These are phyloP conservation scores for Anableps anableps DNA, from an alignment of 2,797 vertebrate species.

Conservation along the genomic window DNA sequence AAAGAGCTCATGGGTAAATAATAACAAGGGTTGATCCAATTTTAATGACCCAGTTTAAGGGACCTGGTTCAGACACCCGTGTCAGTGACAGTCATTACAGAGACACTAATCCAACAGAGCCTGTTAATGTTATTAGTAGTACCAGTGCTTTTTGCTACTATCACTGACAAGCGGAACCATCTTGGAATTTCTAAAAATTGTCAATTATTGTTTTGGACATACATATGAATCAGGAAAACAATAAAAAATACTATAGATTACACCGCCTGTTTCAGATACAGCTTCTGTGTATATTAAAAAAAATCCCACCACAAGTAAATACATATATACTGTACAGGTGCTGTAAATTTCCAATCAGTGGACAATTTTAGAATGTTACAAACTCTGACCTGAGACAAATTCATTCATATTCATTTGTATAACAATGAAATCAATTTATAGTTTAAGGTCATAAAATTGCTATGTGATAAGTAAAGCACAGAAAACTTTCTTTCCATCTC, in stretches of 20 bases:
- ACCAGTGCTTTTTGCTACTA: background rate
- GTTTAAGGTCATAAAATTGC: slow-evolving; percentile 7
- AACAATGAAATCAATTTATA: background rate
- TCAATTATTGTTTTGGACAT: background rate
- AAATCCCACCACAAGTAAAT: background rate
- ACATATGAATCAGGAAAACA: background rate
- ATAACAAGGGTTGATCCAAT: background rate
- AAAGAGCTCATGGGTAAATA: slow-evolving; percentile 7
- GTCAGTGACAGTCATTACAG: background rate
- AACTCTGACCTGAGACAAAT: background rate
- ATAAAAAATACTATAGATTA: background rate
- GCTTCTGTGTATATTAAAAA: background rate
- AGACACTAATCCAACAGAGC: slow-evolving; percentile 17
- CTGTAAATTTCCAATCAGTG: background rate
- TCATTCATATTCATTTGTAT: background rate
- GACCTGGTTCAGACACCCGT: background rate
- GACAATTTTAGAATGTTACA: background rate
- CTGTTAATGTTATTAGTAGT: slow-evolving; percentile 3
- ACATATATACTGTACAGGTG: background rate
- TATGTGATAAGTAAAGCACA: slow-evolving; percentile 6
- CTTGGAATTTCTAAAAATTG: background rate
- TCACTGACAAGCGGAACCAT: background rate
- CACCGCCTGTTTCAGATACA: background rate
- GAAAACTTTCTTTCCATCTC: slow-evolving; percentile 15
- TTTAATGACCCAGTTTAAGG: slow-evolving; percentile 7